Evolutionary conservation across 2,113 vertebrate species (phyloP), one percentile per base, ranked within the genome.

Genomic region (Parotia lawesii): DNA sequence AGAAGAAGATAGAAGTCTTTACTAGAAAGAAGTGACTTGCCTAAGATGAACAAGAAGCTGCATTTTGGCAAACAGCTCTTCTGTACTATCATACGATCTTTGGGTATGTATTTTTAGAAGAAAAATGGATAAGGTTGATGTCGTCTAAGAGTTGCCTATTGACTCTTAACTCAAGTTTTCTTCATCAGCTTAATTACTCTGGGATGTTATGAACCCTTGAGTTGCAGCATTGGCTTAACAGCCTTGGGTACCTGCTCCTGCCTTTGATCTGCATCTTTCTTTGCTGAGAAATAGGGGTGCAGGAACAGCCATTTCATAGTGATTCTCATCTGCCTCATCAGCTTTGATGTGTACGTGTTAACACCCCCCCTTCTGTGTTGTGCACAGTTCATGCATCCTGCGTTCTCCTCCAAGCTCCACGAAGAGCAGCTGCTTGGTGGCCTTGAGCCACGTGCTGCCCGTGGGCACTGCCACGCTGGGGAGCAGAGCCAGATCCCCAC

Each of bases 311-410:
- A 3, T 76, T 72, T 82, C 23, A 1, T 1, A 10, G 15, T 9
- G 14, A 8, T 33, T 38, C 37, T 35, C 15, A 35, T 31, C 18
- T 18, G 13, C 57, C 64, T 51, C 9, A 12, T 27, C 3, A 1
- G 24, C 48, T 56, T 65, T 44, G 7, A 22, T 40, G 33, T 28
- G 12, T 48, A 1, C 6, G 11, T 37, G 28, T 33, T 54, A 9
- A 5, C 10, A 12, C 56, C 8, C 29, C 38, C 10, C 33, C 16
- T 67, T 44, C n/a, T 25, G 27, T 40, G 38, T 28, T 1, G 1
- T 18, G 28, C 29, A 0, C 10, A 12, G 42, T 7, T 16, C 3
- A 0, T 9, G 25, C 15, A 8, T 18, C 42, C 11, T 9, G 0
- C 0, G 0, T 77, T 69, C 20, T 82, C 25, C 38, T 76, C 20